Base-by-base conservation (phyloP, 2,113 vertebrate species). In the Rhabdomys dilectus region DNA sequence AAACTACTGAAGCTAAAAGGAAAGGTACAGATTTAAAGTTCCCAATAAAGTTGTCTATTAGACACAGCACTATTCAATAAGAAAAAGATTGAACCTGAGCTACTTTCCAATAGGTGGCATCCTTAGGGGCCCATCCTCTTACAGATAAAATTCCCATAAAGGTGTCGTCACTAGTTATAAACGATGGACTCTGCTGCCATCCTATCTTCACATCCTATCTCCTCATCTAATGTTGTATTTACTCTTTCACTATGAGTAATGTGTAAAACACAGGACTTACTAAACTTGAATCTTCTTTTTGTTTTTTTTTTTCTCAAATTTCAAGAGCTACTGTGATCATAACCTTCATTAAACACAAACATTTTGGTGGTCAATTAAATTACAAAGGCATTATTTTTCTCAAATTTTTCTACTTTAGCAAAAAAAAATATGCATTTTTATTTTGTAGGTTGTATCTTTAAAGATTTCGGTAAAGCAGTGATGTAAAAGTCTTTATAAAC, bases 1-100 rank as follows among this genome's bases (percentile, higher is more conserved):
- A 98, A 98, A 97, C 13, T 87, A 95, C 24, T 96, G 94, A 98
- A 96, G 34, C 96, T 97, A 94, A 97, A 96, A 98, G 29, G 58
- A 96, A 98, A 97, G 96, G 91, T 42, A 0, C 86, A 53, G 94
- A 60, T 92, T 98, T 98, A 88, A 97, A 98, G 80, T 77, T 96
- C 94, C 64, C 73, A 91, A 26, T 98, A 97, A 97, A 98, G 91
- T 97, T 96, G 68, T 42, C 76, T 36, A 36, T 76, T 92, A 97
- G 86, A 39, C 80, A 97, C 97, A 97, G 11, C 62, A 87, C 93
- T 76, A 94, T 95, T 76, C 97, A 97, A 94, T 64, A 94, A 93
- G 97, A 76, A 36, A 94, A 95, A 93, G 66, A 96, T 96, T 95
- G 72, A 70, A 60, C 91, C 75, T 75, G 73, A 87, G 56, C 53